These are phyloP conservation scores for Mythimna vitellina DNA, from an alignment of 2,888 invertebrate genomes.

Conservation along the genomic window DNA sequence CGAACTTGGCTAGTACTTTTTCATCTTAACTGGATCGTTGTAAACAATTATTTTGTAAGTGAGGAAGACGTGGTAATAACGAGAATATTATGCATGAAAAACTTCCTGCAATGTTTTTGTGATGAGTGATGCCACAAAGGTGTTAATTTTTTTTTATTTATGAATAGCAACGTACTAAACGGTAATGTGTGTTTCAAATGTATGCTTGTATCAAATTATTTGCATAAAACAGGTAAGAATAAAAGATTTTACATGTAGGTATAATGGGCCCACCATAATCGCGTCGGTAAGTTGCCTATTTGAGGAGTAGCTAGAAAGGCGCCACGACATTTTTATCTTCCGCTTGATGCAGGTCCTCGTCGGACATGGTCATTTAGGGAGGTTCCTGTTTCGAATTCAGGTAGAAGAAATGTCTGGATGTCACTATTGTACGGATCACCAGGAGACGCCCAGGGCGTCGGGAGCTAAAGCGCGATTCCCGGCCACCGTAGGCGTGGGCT, in stretches of 20 bases:
- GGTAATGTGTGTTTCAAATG: slow-evolving; percentile 11
- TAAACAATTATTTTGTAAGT: slow-evolving; percentile 63
- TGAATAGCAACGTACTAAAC: slow-evolving; percentile 42
- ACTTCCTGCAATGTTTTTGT: slow-evolving; percentile 71
- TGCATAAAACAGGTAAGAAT: too few relatives aligned
- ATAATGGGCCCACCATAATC: too few relatives aligned
- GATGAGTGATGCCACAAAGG: slow-evolving; percentile 51
- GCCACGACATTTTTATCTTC: too few relatives aligned
- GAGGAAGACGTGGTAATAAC: slow-evolving; percentile 70
- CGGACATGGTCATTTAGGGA: too few relatives aligned
- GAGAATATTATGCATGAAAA: slow-evolving; percentile 69
- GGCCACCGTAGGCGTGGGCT: too few relatives aligned
- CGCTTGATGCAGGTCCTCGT: too few relatives aligned
- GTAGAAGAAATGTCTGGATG: too few relatives aligned
- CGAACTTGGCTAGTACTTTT: slow-evolving; percentile 14
- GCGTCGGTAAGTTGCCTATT: too few relatives aligned
- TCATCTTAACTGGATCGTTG: slow-evolving; percentile 25
- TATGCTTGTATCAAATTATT: background rate
- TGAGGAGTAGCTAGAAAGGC: too few relatives aligned
- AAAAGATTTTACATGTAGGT: too few relatives aligned
- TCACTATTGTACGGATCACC: background rate
- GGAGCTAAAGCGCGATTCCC: too few relatives aligned
- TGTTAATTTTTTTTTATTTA: slow-evolving; percentile 37
- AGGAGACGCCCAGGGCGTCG: background rate
- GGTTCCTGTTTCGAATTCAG: too few relatives aligned